Percentiles rank a stretch among this genome's conserved stretches.
Evolutionary conservation across 1,140 invertebrate species (phyloP).

Genomic region (Centruroides vittatus): DNA sequence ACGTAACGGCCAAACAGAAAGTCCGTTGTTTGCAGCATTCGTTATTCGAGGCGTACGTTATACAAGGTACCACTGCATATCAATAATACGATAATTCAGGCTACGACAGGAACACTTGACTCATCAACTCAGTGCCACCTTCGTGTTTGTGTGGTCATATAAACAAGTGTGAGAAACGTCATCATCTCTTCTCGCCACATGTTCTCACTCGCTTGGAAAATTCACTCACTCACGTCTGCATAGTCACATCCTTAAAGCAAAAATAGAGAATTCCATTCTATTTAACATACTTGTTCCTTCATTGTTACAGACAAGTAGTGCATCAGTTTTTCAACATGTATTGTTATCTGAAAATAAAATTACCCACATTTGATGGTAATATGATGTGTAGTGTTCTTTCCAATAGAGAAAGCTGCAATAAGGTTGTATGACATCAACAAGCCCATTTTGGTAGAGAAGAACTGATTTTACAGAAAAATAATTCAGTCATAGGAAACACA

Average conservation of each 20-base stretch:
- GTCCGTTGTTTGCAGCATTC: no score
- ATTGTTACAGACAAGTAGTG: neutral
- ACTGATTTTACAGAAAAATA: slow-evolving; percentile 7
- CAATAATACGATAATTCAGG: no score
- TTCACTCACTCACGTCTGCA: no score
- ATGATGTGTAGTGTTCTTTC: slow-evolving; percentile 17
- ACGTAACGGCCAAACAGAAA: no score
- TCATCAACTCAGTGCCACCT: no score
- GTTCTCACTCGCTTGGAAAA: no score
- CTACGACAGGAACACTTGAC: no score
- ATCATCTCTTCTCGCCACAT: no score
- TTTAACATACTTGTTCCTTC: neutral
- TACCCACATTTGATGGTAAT: slow-evolving; percentile 6
- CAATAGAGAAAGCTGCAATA: slow-evolving; percentile 16
- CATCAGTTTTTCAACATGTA: neutral
- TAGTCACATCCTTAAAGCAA: neutral
- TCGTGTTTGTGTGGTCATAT: no score
- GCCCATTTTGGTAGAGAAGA: slow-evolving; percentile 23
- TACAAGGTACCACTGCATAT: no score
- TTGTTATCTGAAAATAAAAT: slow-evolving; percentile 1
- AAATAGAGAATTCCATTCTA: neutral
- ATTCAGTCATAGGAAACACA: neutral
- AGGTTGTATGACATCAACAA: slow-evolving; percentile 21
- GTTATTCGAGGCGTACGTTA: no score
- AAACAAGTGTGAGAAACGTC: no score